Percentiles rank a stretch among this genome's conserved stretches.
Evolutionary conservation across 2,113 vertebrate genomes (phyloP).

Genomic region (Dermatemys mawii): DNA sequence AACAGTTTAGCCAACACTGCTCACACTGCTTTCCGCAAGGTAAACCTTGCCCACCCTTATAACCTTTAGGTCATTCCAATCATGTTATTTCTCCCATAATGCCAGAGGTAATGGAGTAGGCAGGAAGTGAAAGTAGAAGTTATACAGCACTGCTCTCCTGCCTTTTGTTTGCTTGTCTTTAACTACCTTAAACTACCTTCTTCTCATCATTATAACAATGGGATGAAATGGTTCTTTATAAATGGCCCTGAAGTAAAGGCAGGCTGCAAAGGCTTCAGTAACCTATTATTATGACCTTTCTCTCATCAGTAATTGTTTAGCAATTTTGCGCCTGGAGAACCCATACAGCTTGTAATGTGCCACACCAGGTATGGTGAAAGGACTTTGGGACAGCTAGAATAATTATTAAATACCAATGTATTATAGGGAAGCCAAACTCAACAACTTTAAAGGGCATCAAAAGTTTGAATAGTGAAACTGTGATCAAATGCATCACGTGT

Average conservation of each 20-base stretch:
- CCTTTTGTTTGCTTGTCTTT: conserved; percentile 84
- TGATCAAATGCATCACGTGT: conserved; percentile 9
- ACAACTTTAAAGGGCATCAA: conserved; percentile 50
- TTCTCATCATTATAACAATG: conserved; percentile 83
- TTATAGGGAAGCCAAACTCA: conserved; percentile 47
- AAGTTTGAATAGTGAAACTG: conserved; percentile 53
- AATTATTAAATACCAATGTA: conserved; percentile 71
- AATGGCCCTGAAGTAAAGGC: conserved; percentile 80
- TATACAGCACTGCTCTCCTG: conserved; percentile 75
- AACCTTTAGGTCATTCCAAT: conserved; percentile 83
- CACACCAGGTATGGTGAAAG: conserved; percentile 70
- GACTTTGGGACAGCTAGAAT: conserved; percentile 57
- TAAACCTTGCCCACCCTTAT: conserved; percentile 76
- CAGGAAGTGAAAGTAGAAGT: conserved; percentile 85
- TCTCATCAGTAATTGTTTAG: conserved; percentile 83
- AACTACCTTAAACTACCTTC: conserved; percentile 85
- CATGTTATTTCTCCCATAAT: conserved; percentile 81
- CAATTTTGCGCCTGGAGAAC: conserved; percentile 84
- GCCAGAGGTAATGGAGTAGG: conserved; percentile 80
- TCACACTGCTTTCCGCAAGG: conserved; percentile 72
- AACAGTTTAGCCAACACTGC: conserved; percentile 78
- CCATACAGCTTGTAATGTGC: conserved; percentile 71
- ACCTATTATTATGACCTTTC: conserved; percentile 85
- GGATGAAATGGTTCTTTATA: conserved; percentile 81
- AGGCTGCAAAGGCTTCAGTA: conserved; percentile 77